A percentile compares a stretch with the other conserved stretches of the same genome.
These are phyloP conservation scores for Athrips mouffetella DNA, from an alignment of 2,888 invertebrate genomes.

Conservation along the genomic window DNA sequence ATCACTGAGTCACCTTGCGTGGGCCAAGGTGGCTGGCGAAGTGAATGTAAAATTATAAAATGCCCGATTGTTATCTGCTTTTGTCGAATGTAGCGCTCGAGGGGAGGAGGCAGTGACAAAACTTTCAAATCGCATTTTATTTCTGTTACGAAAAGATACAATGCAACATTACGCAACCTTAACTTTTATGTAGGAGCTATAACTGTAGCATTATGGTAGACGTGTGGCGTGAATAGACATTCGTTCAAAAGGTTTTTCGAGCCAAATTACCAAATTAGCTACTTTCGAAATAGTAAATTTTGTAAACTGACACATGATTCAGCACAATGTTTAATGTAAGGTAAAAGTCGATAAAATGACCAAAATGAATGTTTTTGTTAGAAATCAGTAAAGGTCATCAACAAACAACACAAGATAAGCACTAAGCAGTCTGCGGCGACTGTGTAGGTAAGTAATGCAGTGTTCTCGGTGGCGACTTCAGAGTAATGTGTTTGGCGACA, in stretches of 20 bases:
- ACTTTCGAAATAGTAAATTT: no score
- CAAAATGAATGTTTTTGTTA: no score
- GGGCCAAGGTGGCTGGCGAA: conserved; percentile 66
- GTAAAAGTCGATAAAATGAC: no score
- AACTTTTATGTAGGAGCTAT: no score
- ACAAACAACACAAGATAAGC: conserved; percentile 1
- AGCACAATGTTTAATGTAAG: no score
- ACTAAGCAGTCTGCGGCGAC: no score
- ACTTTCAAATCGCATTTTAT: conserved; percentile 32
- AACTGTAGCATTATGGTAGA: no score
- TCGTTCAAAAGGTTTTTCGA: no score
- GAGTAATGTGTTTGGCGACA: conserved; percentile 20
- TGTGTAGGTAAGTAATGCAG: conserved; percentile 25
- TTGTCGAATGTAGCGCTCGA: conserved; percentile 36
- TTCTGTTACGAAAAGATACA: conserved; percentile 11
- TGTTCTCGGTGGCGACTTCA: conserved; percentile 25
- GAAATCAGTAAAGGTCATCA: no score
- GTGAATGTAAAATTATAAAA: conserved; percentile 73
- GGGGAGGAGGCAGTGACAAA: conserved; percentile 20
- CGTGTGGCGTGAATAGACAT: no score
- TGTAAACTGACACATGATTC: no score
- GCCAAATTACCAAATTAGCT: background rate
- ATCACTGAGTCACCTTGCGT: conserved; percentile 73
- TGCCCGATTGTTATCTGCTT: conserved; percentile 49
- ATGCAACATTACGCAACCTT: conserved; percentile 13